phyloP scores from a whole-genome alignment of 2,113 vertebrate species.

The Empidonax traillii region DNA sequence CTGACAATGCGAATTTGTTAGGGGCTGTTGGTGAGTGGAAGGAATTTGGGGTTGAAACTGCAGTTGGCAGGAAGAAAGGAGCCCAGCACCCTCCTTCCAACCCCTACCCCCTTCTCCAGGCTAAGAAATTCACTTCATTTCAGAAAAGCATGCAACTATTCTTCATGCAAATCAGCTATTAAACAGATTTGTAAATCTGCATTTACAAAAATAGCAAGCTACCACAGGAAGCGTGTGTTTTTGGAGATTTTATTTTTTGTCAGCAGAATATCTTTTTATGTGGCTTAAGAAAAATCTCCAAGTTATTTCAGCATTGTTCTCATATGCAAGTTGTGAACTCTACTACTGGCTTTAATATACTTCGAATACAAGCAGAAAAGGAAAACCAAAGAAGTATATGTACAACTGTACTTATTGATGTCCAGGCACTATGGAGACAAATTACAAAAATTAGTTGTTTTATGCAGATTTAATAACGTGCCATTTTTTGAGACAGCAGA shows the following conservation, averaged over 20 bases:
- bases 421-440: background rate
- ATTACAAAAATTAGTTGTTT: background rate
- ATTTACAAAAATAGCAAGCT: background rate
- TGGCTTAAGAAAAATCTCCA: background rate
- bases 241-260: background rate
- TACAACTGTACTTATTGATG: background rate
- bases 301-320: background rate
- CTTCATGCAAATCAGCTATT: slow-evolving; percentile 3
- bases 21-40: slow-evolving; percentile 68
- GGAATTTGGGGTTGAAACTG: slow-evolving; percentile 64
- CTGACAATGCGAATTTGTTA: slow-evolving; percentile 72
- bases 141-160: background rate
- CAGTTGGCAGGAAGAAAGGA: slow-evolving; percentile 60
- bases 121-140: slow-evolving; percentile 15
- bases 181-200: background rate
- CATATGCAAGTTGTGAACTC: background rate
- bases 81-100: background rate
- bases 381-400: background rate
- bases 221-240: background rate
- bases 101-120: background rate
- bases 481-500: background rate
- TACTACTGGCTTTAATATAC: background rate
- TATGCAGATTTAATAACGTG: background rate
- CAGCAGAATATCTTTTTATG: background rate
- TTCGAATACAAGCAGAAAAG: background rate